Conservation (phyloP, 2,113 vertebrate genomes). For the Ptyas mucosa region DNA sequence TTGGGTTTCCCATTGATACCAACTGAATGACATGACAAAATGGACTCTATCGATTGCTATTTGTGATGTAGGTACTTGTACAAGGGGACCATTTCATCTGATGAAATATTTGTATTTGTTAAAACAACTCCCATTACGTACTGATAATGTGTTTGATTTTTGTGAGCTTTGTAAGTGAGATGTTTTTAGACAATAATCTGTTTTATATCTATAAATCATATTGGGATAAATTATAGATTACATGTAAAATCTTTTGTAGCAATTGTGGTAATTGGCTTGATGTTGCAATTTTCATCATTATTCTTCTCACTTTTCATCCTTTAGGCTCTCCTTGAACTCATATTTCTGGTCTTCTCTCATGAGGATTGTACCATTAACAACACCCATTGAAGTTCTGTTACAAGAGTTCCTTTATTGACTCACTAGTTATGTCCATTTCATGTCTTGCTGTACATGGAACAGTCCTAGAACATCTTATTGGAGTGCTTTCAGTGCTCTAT, state of each 20-base stretch:
- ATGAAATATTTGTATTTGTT: not conserved
- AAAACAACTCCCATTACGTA: not conserved
- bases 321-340: not conserved
- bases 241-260: not conserved
- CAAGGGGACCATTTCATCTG: not conserved
- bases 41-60: not conserved
- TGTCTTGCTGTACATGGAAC: not conserved
- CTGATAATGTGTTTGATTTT: not conserved
- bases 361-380: not conserved
- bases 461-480: not conserved
- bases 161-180: not conserved
- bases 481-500: not conserved
- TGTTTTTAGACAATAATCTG: not conserved
- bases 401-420: not conserved
- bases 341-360: not conserved
- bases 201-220: not conserved
- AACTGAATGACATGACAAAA: not conserved
- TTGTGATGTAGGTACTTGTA: not conserved
- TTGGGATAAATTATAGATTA: not conserved
- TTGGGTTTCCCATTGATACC: not conserved
- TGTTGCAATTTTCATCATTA: not conserved
- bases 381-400: not conserved
- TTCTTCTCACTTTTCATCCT: not conserved
- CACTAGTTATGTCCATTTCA: not conserved
- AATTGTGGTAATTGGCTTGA: not conserved